Evolutionary conservation across 2,113 vertebrate species (phyloP).

Genomic region (Hydrolagus affinis): DNA sequence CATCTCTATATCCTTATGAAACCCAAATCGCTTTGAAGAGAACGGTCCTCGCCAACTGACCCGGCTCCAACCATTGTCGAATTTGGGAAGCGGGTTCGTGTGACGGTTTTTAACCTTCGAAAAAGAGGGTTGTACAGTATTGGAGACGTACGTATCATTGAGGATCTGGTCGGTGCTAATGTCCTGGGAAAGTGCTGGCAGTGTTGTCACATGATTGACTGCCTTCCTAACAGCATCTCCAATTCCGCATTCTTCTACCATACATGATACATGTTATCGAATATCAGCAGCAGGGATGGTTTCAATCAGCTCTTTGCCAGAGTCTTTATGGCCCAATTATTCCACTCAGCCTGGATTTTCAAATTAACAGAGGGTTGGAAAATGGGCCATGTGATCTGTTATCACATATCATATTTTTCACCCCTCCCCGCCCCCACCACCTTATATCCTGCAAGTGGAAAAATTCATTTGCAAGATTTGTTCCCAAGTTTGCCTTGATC

Average conservation of each 20-base stretch:
- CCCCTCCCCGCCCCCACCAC: too few species aligned
- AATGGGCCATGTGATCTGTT: too few species aligned
- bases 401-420: too few species aligned
- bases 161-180: neutral
- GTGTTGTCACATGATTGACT: neutral
- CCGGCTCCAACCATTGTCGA: neutral
- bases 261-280: neutral
- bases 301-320: neutral
- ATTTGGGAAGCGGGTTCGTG: neutral
- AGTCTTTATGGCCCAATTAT: slow-evolving; percentile 1
- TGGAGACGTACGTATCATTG: neutral
- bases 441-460: neutral
- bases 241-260: neutral
- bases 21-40: neutral
- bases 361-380: neutral
- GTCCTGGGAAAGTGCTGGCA: too few species aligned
- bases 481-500: neutral
- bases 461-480: neutral
- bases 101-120: too few species aligned
- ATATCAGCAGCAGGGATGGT: neutral
- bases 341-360: neutral
- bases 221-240: neutral
- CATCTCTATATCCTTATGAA: neutral
- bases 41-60: neutral
- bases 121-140: neutral